Conservation (phyloP, 1,140 invertebrate species). For the Brachionus koreanus region DNA sequence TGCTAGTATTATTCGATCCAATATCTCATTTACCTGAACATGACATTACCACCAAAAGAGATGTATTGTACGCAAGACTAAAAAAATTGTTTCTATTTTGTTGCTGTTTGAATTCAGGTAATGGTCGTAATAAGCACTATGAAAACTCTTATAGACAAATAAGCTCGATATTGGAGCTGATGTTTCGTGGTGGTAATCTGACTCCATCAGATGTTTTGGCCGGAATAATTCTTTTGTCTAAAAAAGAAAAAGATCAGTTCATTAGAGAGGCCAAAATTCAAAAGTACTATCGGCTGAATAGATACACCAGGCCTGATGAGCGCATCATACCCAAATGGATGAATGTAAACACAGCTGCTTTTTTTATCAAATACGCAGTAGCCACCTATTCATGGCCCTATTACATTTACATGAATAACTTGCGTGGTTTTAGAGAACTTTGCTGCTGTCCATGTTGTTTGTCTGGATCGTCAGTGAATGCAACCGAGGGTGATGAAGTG, state of each 20-base stretch:
- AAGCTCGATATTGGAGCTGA: constrained; percentile 13
- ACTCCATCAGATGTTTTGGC: constrained; percentile 20
- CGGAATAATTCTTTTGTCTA: neutral
- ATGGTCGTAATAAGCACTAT: constrained; percentile 10
- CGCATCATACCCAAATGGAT: neutral
- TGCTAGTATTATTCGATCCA: constrained; percentile 17
- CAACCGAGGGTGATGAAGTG: neutral
- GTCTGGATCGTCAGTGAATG: neutral
- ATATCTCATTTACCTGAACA: constrained; percentile 24
- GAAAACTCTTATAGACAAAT: constrained; percentile 37
- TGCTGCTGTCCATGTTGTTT: constrained; percentile 17
- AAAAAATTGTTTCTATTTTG: constrained; percentile 5
- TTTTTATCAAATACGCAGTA: constrained; percentile 14
- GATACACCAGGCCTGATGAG: neutral
- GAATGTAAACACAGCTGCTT: constrained; percentile 23
- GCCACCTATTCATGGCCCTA: constrained; percentile 40
- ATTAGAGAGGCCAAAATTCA: neutral
- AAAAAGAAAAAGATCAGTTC: constrained; percentile 34
- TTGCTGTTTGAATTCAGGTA: neutral
- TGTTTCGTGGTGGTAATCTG: constrained; percentile 29
- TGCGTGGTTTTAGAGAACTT: neutral
- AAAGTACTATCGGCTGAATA: neutral
- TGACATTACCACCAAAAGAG: neutral
- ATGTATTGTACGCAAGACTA: constrained; percentile 14
- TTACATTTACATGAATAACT: constrained; percentile 43